A percentile compares a stretch with the other conserved stretches of the same genome.
phyloP scores from a whole-genome alignment of 2,113 vertebrate species.

The Varanus salvator region DNA sequence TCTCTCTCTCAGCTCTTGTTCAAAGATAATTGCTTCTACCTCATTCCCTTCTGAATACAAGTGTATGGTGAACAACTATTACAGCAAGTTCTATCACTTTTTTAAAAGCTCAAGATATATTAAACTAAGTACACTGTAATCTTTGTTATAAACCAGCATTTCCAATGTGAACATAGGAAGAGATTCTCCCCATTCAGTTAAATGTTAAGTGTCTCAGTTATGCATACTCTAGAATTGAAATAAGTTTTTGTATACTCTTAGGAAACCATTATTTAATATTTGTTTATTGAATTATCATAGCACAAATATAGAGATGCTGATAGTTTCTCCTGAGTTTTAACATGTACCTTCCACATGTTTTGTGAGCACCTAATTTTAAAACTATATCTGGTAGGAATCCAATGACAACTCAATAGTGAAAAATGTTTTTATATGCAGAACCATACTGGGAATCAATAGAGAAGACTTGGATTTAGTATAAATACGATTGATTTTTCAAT shows the following conservation, averaged over 20 bases:
- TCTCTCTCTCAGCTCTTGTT: neutral
- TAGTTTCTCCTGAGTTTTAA: neutral
- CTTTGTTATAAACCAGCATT: neutral
- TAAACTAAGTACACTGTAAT: neutral
- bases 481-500: neutral
- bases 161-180: neutral
- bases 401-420: constrained; percentile 6
- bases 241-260: neutral
- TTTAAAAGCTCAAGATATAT: neutral
- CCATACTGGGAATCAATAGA: constrained; percentile 3
- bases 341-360: neutral
- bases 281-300: neutral
- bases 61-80: neutral
- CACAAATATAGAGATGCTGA: neutral
- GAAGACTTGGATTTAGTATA: neutral
- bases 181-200: neutral
- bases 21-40: neutral
- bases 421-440: neutral
- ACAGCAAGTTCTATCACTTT: neutral
- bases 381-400: neutral
- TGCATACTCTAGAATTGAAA: neutral
- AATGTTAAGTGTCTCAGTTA: neutral
- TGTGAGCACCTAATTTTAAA: neutral
- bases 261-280: neutral
- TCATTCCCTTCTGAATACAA: neutral